These are phyloP conservation scores for Henricia sp. DNA, from an alignment of 53 echinoderm and acorn worm genomes.

Conservation along the genomic window DNA sequence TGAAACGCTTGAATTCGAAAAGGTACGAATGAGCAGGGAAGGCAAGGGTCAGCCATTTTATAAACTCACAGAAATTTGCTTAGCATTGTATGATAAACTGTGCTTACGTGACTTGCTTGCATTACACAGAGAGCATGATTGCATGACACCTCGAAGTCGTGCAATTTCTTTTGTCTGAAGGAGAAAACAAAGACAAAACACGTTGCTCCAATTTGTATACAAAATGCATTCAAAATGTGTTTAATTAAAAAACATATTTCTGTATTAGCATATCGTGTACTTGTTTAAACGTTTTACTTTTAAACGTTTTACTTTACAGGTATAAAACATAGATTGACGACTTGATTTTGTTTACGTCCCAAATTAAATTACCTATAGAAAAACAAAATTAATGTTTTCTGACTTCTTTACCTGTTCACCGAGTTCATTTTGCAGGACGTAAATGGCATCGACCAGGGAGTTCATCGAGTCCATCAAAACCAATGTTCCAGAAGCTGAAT, in stretches of 20 bases:
- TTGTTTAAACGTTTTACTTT: neutral
- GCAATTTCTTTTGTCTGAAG: slow-evolving; percentile 71
- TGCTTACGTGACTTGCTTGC: neutral
- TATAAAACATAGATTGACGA: too few relatives aligned
- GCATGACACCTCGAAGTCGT: slow-evolving; percentile 55
- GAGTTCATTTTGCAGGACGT: slow-evolving; percentile 71
- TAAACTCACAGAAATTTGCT: too few relatives aligned
- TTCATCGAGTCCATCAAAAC: slow-evolving; percentile 79
- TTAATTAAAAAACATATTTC: too few relatives aligned
- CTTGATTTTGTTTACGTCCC: neutral
- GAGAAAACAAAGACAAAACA: neutral
- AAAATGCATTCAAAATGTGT: slow-evolving; percentile 9
- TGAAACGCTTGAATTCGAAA: too few relatives aligned
- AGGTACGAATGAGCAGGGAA: neutral
- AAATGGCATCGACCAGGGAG: slow-evolving; percentile 67
- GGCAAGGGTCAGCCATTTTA: too few relatives aligned
- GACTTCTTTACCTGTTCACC: slow-evolving; percentile 74
- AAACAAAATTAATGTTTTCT: too few relatives aligned
- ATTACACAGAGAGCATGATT: slow-evolving; percentile 73
- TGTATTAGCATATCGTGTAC: too few relatives aligned
- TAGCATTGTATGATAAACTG: too few relatives aligned
- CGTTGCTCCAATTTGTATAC: neutral
- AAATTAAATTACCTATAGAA: too few relatives aligned
- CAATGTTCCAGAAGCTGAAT: slow-evolving; percentile 70
- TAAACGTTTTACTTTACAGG: neutral